Base-by-base conservation (phyloP, 2,113 vertebrate genomes). In the Spizaetus ornatus region DNA sequence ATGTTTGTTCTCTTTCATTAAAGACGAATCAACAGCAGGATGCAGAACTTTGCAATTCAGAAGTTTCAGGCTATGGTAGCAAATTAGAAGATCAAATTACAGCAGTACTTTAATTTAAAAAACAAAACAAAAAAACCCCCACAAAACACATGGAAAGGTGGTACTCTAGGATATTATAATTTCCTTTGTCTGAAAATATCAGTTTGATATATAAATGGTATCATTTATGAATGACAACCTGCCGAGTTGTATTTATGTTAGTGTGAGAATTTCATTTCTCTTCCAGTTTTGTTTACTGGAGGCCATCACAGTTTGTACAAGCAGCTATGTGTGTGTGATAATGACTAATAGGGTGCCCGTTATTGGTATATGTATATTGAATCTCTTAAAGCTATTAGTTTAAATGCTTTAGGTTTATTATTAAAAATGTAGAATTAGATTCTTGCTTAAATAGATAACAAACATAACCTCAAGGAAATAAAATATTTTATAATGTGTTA, bases 221-320 rank as follows among this genome's bases (percentile, higher is more conserved):
- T 87, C 4, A 45, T 74, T 89, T 93, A 69, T 82, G 70, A 94
- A 84, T 74, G 52, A 89, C 66, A 69, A 89, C 48, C 53, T 91
- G 69, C 43, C 5, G 8, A 88, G 38, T 71, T 84, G 15, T 79
- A 65, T 86, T 85, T 92, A 71, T 73, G 62, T 96, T 82, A 45
- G 31, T 59, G 48, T 84, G 59, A 91, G 90, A 79, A 91, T 91
- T 85, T 86, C 1, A 89, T 95, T 95, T 95, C 18, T 91, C 21
- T 86, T 71, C 53, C 32, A 76, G 47, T 84, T 95, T 80, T 95
- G 80, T 84, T 96, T 95, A 95, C 73, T 84, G 80, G 88, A 79
- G 80, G 77, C 92, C 80, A 93, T 77, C 63, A 47, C n/a, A 67
- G 63, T 73, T 83, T 63, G 58, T 88, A 47, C 13, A 71, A 74